Base-by-base conservation (phyloP, 2,113 vertebrate species). In the Machaerirhynchus nigripectus region DNA sequence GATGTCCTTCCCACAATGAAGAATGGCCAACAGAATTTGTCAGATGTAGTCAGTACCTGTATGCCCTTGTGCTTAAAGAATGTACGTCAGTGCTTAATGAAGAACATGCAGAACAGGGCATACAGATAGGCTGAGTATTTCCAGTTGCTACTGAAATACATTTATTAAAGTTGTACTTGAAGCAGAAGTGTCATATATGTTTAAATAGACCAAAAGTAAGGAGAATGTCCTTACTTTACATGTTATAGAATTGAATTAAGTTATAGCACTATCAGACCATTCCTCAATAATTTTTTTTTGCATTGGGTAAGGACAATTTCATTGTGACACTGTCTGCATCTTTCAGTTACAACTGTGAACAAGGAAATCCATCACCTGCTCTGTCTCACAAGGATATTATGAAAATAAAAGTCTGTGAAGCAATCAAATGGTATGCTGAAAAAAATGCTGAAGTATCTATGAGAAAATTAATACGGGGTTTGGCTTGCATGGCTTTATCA, bases 381-480 rank as follows among this genome's bases (percentile, higher is more conserved):
- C n/a, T 68, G 40, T 69, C 42, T 94, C 75, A 87, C 40, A 88
- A 73, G 42, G 12, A 39, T 77, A 86, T 77, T 70, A 77, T 19
- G n/a, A 88, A 96, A 85, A 83, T 7, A 71, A 15, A 84, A 76
- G 35, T 33, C 33, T 73, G 21, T 75, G 44, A 94, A 82, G 57
- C 46, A 88, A 85, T 73, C 37, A 85, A 90, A 85, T 61, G 31
- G 42, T 53, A 69, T 24, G n/a, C 27, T 76, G 49, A 85, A 88
- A 93, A 91, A 44, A 85, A 83, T 33, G 85, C 26, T 40, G 12
- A 60, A 52, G 33, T 49, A 9, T 37, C 40, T 60, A 52, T 76
- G 30, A 77, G 37, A 80, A 93, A 92, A 91, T 47, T 35, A 84
- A 69, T 46, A 56, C 1, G 57, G 49, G 22, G n/a, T 73, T 94